Base-by-base conservation (phyloP, 2,888 invertebrate genomes). In the Hydraecia micacea region DNA sequence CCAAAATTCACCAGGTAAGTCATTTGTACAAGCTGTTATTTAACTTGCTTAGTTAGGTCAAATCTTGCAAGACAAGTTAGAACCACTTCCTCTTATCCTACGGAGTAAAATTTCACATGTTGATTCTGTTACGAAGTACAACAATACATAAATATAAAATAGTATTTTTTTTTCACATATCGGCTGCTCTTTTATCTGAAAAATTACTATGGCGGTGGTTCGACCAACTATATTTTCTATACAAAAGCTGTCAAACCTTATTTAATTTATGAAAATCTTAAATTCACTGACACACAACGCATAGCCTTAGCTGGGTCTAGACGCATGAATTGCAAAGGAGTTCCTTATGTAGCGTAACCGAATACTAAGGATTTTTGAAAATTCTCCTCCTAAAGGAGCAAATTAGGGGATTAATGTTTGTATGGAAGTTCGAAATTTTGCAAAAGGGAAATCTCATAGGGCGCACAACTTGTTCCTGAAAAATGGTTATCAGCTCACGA, bases 1-100 rank as follows among this genome's bases (percentile, higher is more conserved):
- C n/a, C 70, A 79, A 36, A 28, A 36, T n/a, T 63, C 72, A 9
- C 63, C 70, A 8, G 72, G 80, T 79, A 72, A 68, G 63, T 70
- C 42, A 42, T 36, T 15, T 52, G 5, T 55, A 25, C 46, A 21
- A 70, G 4, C 15, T 28, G 3, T 21, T 62, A 62, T 62, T 60
- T 60, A 60, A 28, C 15, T 60, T 60, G 15, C 6, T 18, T 8
- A 8, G 2, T 60, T 28, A 60, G 58, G 15, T 60, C 28, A 60
- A 60, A 18, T 60, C 15, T 60, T 28, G 8, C 60, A 28, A 28
- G 2, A 18, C 18, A 1, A 18, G 18, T 28, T 28, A 15, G 18
- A 28, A 60, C 60, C 15, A 18, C 15, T 28, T 7, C 28, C 60
- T 7, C 7, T 7, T 18, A 28, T 15, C 28, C 2, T 28, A 13